Evolutionary conservation across 2,888 invertebrate genomes (phyloP), one percentile per base, ranked within the genome.

Genomic region (Sarcophaga variegata): DNA sequence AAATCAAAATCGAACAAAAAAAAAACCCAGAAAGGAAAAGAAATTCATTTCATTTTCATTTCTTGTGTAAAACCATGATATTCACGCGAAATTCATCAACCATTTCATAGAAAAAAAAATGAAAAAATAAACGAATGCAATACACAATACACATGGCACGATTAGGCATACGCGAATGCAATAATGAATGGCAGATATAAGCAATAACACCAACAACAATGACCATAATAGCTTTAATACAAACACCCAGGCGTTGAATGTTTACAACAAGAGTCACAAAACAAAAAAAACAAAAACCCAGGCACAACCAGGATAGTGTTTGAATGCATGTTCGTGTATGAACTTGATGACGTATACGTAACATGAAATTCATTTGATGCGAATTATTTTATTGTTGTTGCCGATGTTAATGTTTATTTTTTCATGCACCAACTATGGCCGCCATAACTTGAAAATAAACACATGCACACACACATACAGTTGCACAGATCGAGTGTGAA

Each of bases 11-110:
- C 49, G 11, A 67, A n/a, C 37, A 37, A 45, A 17, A 67, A 27
- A n/a, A 20, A 37, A 4, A 3, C 4, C n/a, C n/a, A n/a, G 6
- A 45, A 45, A 67, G n/a, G 14, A 49, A 82, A 75, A 75, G 60
- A 79, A 75, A 75, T 66, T 75, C 77, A 81, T 81, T 82, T 86
- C 82, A 71, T 71, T 81, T 83, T 86, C 76, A 83, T 81, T 81
- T 83, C 83, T 70, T 54, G 54, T 37, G 74, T 66, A 59, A 75
- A 37, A 49, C 12, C 71, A 62, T 49, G 63, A 69, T 72, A 45
- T 70, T 81, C 69, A 66, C 70, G 86, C 83, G 83, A 74, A 78
- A 78, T 78, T 70, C 75, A 83, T 64, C 17, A 54, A 14, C 4
- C 54, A 49, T 37, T 37, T 37, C 49, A 49, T 49, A 49, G 12